Evolutionary conservation across 2,888 invertebrate species (phyloP).

Genomic region (Macrophya annulata): DNA sequence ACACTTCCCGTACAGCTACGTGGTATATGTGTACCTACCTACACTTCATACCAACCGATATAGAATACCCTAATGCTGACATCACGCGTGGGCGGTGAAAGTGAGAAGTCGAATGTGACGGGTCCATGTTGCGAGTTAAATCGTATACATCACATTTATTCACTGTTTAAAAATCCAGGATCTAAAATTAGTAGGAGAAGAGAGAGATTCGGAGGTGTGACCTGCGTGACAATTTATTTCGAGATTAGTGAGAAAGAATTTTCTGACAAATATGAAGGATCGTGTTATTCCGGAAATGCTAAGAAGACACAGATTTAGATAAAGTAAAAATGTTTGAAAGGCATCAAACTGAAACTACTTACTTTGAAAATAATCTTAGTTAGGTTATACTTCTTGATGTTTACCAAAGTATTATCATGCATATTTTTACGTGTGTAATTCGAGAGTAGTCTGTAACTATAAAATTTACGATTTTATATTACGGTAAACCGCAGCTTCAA

Average conservation of each 20-base stretch:
- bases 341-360: not conserved
- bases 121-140: not conserved
- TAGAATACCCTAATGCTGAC: conserved; percentile 43
- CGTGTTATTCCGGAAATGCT: not conserved
- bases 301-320: not conserved
- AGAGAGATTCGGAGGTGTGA: not conserved
- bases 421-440: not conserved
- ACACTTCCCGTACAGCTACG: conserved; percentile 32
- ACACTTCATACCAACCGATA: not conserved
- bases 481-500: conserved; percentile 40
- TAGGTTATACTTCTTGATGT: not conserved
- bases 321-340: not conserved
- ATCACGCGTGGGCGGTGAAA: conserved; percentile 53
- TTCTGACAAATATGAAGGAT: not conserved
- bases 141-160: conserved; percentile 7
- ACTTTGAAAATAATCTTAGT: not conserved
- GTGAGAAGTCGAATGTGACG: conserved; percentile 50
- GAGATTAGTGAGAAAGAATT: not conserved
- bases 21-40: not conserved
- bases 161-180: not conserved
- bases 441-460: not conserved
- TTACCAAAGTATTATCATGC: not conserved
- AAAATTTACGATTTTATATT: conserved; percentile 22
- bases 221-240: not conserved
- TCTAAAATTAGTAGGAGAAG: not conserved